Evolutionary conservation across 2,888 invertebrate genomes (phyloP).

Genomic region (Cerceris ruficornis): DNA sequence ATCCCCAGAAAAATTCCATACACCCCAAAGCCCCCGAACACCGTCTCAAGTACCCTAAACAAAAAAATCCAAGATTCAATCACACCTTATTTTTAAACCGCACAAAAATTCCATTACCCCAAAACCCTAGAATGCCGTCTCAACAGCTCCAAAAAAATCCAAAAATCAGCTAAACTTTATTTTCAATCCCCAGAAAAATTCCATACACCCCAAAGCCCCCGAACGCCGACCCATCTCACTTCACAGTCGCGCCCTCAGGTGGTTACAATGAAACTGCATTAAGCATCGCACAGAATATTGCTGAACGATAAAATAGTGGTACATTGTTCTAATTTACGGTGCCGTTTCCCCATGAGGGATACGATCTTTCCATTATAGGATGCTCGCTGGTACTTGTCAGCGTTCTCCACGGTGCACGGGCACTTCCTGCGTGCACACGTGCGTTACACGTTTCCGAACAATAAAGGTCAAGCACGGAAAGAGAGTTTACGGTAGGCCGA

Average conservation of each 20-base stretch:
- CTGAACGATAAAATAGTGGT: slow-evolving; percentile 40
- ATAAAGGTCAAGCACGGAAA: slow-evolving; percentile 55
- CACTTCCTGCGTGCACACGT: slow-evolving; percentile 60
- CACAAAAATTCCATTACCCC: too few species aligned
- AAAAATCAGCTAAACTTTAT: too few species aligned
- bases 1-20: too few species aligned
- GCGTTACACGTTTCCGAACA: slow-evolving; percentile 59
- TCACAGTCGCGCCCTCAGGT: not conserved
- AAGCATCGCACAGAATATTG: slow-evolving; percentile 42
- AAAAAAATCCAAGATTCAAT: too few species aligned
- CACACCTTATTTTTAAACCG: too few species aligned
- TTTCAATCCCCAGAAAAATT: too few species aligned
- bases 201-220: too few species aligned
- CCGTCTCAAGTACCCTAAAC: too few species aligned
- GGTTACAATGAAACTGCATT: slow-evolving; percentile 56
- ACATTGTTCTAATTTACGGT: slow-evolving; percentile 57
- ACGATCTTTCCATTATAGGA: slow-evolving; percentile 33
- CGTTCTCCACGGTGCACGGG: slow-evolving; percentile 26
- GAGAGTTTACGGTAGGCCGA: slow-evolving; percentile 52
- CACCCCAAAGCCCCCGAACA: too few species aligned
- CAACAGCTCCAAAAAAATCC: too few species aligned
- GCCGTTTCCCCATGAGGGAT: slow-evolving; percentile 37
- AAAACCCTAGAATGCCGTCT: too few species aligned
- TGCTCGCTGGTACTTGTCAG: slow-evolving; percentile 44
- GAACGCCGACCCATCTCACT: not conserved